Evolutionary conservation across 1,140 invertebrate species (phyloP), one percentile per base, ranked within the genome.

Genomic region (Cecropterus lyciades): DNA sequence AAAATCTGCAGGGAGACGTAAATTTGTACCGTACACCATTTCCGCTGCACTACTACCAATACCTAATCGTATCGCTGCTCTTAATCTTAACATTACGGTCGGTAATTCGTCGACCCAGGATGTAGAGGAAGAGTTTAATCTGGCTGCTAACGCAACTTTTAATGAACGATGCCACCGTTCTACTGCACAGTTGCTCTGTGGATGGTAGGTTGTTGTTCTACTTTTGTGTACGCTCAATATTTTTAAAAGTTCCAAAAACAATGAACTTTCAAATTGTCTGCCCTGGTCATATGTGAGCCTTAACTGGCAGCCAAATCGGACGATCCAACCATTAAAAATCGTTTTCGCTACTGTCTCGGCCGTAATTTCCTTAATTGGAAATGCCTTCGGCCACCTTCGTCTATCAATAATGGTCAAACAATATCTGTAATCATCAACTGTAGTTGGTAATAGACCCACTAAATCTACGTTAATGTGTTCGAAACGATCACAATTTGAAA

Each of bases 31-130:
- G n/a, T n/a, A n/a, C n/a, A n/a, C n/a, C n/a, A n/a, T n/a, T n/a
- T n/a, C n/a, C n/a, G n/a, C n/a, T n/a, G n/a, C n/a, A n/a, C n/a
- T n/a, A n/a, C n/a, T n/a, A n/a, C n/a, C n/a, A n/a, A n/a, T n/a
- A n/a, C n/a, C n/a, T n/a, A n/a, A n/a, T n/a, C n/a, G n/a, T n/a
- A n/a, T n/a, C 13, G 55, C 65, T 52, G 55, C 37, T 52, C 55
- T 45, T 10, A 60, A 24, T 10, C 65, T 46, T 17, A 56, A 67
- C 17, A 67, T 27, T 8, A 59, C 30, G 6, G 43, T 52, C 2
- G 55, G 42, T 11, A 67, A 24, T 24, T 59, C 65, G 11, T 59
- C 55, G n/a, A 59, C 14, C 65, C 55, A 67, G 0, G 65, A 49
- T 49, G 24, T 17, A 5, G 20, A 10, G 2, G 9, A 1, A n/a